A percentile compares a stretch with the other conserved stretches of the same genome.
phyloP scores from a whole-genome alignment of 2,113 vertebrate genomes.

The Merops nubicus region DNA sequence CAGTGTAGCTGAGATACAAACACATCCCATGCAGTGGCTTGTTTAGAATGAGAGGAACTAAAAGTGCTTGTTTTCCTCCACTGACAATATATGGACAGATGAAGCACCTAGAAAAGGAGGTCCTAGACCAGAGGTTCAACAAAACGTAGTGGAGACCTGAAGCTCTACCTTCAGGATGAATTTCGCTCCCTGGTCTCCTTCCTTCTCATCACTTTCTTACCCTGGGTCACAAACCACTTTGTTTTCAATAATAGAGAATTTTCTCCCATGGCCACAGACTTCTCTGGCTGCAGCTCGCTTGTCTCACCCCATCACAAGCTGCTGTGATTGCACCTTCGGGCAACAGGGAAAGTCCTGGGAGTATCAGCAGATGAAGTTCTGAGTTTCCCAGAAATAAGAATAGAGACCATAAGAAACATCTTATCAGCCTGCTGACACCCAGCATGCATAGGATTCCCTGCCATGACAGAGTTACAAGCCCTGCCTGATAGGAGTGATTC shows the following conservation, averaged over 20 bases:
- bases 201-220: not conserved
- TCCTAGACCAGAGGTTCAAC: not conserved
- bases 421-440: not conserved
- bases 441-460: not conserved
- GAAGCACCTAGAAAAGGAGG: not conserved
- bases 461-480: not conserved
- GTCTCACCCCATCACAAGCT: not conserved
- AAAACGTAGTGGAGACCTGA: not conserved
- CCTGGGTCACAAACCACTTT: not conserved
- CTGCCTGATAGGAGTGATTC: not conserved
- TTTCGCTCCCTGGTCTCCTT: not conserved
- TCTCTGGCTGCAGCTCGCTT: not conserved
- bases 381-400: not conserved
- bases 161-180: not conserved
- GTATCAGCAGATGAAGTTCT: not conserved
- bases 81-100: not conserved
- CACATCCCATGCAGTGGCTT: fast-evolving
- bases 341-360: not conserved
- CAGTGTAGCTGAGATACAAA: not conserved
- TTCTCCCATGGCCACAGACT: not conserved
- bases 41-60: not conserved
- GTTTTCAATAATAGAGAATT: not conserved
- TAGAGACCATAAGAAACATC: not conserved
- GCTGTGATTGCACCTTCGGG: not conserved
- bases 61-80: not conserved